Base-by-base conservation (phyloP, 2,113 vertebrate species). In the Electrona antarctica region DNA sequence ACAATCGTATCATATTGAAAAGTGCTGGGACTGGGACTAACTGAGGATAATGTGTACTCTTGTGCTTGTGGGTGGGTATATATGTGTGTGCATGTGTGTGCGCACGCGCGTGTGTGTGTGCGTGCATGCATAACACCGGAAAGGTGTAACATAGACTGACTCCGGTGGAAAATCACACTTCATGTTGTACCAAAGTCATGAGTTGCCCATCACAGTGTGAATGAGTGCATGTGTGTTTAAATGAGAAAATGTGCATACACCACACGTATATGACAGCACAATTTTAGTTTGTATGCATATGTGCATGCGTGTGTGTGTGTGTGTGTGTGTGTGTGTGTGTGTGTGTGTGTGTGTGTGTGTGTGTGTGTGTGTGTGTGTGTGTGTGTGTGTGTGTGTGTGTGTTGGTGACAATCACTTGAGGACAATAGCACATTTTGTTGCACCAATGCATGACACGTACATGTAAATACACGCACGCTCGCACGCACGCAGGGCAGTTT, bases 221-320 rank as follows among this genome's bases (percentile, higher is more conserved):
- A 41, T 41, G 33, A 41, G 33, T 41, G 21, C 21, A 6, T 7
- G 56, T 54, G 51, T 54, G 10, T 12, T 10, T 54, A 13, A 13
- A 12, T 54, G 51, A 10, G 11, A 54, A 41, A 41, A 41, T 41
- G 33, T 41, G 33, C 33, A 41, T 41, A 41, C 33, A 41, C 3
- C 5, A 41, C 33, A 6, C 5, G 33, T 41, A 6, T 41, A 41
- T 41, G 33, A 41, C 5, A 41, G 33, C 3, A 41, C 21, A 41
- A 41, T 41, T 3, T 41, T 21, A 3, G 12, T 14, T 14, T 57
- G 55, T n/a, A 79, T 33, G 73, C 73, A 74, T 41, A 6, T 10
- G 4, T 12, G 50, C 9, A 11, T 52, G 50, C 13, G 8, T 56
- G 0, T 21, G 46, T 21, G 46, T 64, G 46, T 47, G n/a, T 62